Evolutionary conservation across 2,113 vertebrate species (phyloP).

Genomic region (Martes martes): DNA sequence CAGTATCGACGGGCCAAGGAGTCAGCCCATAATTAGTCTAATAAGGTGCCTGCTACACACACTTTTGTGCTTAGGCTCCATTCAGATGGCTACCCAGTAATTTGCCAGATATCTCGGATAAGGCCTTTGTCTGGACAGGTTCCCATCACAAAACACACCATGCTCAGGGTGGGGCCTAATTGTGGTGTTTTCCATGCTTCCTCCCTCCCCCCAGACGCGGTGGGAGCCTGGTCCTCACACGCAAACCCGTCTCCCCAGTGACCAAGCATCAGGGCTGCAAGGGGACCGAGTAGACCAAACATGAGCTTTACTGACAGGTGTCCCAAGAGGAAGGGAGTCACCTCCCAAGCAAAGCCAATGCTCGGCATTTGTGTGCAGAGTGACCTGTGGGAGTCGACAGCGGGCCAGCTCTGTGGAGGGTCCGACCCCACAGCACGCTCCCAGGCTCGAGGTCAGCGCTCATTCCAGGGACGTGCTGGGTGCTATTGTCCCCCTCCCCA

Average conservation of each 20-base stretch:
- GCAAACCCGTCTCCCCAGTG: background rate
- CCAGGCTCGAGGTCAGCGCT: background rate
- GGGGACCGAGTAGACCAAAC: constrained; percentile 66
- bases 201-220: no score
- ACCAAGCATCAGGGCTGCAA: background rate
- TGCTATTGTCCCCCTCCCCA: no score
- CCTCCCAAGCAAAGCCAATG: background rate
- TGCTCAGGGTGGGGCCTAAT: background rate
- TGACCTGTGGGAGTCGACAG: rapidly evolving
- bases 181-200: background rate
- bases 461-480: background rate
- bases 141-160: background rate
- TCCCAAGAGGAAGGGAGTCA: background rate
- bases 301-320: background rate
- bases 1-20: background rate
- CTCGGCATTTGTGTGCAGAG: background rate
- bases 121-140: constrained; percentile 51
- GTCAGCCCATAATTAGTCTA: constrained; percentile 49
- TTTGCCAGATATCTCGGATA: constrained; percentile 14
- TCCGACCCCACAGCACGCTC: background rate
- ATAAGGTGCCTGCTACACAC: constrained; percentile 2
- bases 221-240: background rate
- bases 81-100: background rate
- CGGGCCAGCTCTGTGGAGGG: rapidly evolving
- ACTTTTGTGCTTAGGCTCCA: background rate